Percentiles rank a stretch among this genome's conserved stretches.
Evolutionary conservation across 64 coral and sea anemone genomes (phyloP).

Genomic region (Trachythela sp.): DNA sequence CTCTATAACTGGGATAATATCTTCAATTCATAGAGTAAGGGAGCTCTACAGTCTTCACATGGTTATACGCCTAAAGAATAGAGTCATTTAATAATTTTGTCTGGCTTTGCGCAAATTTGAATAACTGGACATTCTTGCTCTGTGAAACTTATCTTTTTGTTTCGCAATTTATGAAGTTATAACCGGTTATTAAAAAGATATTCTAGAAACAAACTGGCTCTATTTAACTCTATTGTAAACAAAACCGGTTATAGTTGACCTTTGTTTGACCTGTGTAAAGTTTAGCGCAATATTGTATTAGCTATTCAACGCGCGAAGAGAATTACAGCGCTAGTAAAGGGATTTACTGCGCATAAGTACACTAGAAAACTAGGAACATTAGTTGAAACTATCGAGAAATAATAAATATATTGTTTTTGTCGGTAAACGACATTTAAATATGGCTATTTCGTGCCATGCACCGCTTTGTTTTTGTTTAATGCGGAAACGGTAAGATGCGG

Average conservation of each 20-base stretch:
- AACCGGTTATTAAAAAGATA: neutral
- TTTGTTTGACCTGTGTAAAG: neutral
- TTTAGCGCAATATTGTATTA: neutral
- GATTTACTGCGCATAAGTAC: neutral
- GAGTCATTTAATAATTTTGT: too few species aligned
- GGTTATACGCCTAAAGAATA: too few species aligned
- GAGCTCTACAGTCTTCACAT: too few species aligned
- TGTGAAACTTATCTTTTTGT: too few species aligned
- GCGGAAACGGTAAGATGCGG: neutral
- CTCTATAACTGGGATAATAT: too few species aligned
- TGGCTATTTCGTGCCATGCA: neutral
- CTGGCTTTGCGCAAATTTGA: too few species aligned
- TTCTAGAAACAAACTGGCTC: neutral
- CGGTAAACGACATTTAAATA: too few species aligned
- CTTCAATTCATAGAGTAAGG: too few species aligned
- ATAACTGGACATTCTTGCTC: too few species aligned
- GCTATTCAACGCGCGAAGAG: neutral
- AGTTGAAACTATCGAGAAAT: neutral
- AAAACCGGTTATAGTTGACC: neutral
- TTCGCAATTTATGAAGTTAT: too few species aligned
- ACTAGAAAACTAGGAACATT: neutral
- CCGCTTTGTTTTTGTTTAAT: too few species aligned
- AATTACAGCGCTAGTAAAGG: neutral
- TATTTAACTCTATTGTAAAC: neutral
- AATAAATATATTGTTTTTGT: too few species aligned